phyloP scores from a whole-genome alignment of 2,888 invertebrate genomes.

The Barypeithes pellucidus region DNA sequence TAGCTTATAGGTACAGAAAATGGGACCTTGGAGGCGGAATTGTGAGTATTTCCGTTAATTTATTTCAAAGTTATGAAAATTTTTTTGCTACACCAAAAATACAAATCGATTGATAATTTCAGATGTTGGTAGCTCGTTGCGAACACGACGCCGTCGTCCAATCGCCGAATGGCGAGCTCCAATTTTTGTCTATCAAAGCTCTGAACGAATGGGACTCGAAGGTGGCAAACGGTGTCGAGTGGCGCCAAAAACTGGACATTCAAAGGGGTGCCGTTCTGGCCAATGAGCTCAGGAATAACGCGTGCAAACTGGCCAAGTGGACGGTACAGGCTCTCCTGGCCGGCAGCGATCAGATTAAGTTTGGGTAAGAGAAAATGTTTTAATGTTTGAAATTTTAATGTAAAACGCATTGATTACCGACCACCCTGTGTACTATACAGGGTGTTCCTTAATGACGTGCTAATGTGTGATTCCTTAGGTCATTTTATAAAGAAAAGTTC shows the following conservation, averaged over 20 bases:
- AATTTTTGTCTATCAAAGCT: constrained; percentile 96
- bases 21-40: constrained; percentile 97
- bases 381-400: too few relatives aligned
- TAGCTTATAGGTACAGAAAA: constrained; percentile 96
- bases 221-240: constrained; percentile 96
- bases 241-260: constrained; percentile 97
- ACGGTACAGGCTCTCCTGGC: constrained; percentile 94
- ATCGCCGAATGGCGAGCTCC: constrained; percentile 90
- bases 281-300: constrained; percentile 98
- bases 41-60: constrained; percentile 74
- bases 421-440: too few relatives aligned
- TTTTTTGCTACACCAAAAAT: too few relatives aligned
- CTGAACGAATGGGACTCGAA: constrained; percentile 99
- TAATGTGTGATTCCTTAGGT: too few relatives aligned
- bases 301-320: constrained; percentile 99
- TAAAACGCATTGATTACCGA: too few relatives aligned
- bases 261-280: constrained; percentile 99
- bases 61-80: too few relatives aligned
- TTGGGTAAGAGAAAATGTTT: constrained; percentile 51
- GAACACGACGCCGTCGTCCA: constrained; percentile 97
- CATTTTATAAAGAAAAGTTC: too few relatives aligned
- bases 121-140: constrained; percentile 90
- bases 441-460: too few relatives aligned
- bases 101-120: too few relatives aligned
- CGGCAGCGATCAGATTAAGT: constrained; percentile 71